Base-by-base conservation (phyloP, 2,113 vertebrate species). In the Menura novaehollandiae region DNA sequence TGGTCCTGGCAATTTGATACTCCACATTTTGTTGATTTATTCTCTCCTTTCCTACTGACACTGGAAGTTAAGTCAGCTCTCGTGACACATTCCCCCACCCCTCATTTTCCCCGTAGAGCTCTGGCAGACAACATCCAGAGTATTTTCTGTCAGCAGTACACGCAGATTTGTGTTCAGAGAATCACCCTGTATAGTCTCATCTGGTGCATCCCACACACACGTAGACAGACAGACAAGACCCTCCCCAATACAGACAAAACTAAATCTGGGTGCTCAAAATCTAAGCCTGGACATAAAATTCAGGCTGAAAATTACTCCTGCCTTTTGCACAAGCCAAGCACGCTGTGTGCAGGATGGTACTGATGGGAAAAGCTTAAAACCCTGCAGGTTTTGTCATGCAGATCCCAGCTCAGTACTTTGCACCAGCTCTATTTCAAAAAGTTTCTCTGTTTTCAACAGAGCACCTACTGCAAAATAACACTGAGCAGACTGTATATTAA, bases 401-500 rank as follows among this genome's bases (percentile, higher is more conserved):
- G 72, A 91, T 62, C 17, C 20, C 68, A 86, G 76, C 47, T 85
- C 11, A 0, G 26, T 64, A 30, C 85, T 92, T 78, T 75, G 43
- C 64, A 95, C 44, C 73, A 96, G 69, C 73, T 91, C 59, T 17
- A 16, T 60, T 94, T 85, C 63, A 88, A n/a, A 21, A 93, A 94
- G 74, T 89, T 91, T 78, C 52, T 85, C 96, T 51, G 7, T 92
- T 94, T 95, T 96, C 58, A 88, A 33, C 93, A 95, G 87, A 96
- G 89, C 78, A 94, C 90, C 80, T 91, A 88, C 92, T 94, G 88
- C 84, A 94, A 94, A 96, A 95, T 92, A 97, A 93, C 74, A 94
- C 46, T 85, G 83, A 96, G 92, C 92, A 89, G 94, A 89, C 91
- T 95, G 91, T 94, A 87, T 96, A 97, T 97, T 96, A 95, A 83